Percentiles rank a stretch among this genome's conserved stretches.
These are phyloP conservation scores for Trimorus sp. DNA, from an alignment of 2,888 invertebrate species.

Conservation along the genomic window DNA sequence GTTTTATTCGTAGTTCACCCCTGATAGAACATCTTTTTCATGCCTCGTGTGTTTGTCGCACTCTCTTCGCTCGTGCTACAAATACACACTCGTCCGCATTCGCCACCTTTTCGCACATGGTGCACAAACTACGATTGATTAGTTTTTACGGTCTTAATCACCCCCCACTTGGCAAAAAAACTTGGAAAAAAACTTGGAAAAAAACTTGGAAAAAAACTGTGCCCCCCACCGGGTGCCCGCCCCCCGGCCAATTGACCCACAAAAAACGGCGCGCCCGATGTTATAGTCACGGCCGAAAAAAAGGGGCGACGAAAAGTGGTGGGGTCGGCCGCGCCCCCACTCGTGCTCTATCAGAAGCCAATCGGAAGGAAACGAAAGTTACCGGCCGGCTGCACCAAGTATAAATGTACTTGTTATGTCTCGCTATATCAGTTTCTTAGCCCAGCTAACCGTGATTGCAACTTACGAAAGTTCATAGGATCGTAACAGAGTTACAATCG, in stretches of 20 bases:
- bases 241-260: slow-evolving; percentile 30
- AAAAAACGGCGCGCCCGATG: slow-evolving; percentile 10
- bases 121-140: too few species aligned
- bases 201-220: too few species aligned
- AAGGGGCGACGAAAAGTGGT: slow-evolving; percentile 42
- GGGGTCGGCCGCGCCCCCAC: slow-evolving; percentile 67
- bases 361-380: slow-evolving; percentile 76
- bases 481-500: slow-evolving; percentile 18
- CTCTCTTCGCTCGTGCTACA: too few species aligned
- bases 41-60: too few species aligned
- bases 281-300: slow-evolving; percentile 31
- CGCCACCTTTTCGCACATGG: too few species aligned
- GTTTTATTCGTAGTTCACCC: too few species aligned
- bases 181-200: too few species aligned
- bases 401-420: slow-evolving; percentile 76
- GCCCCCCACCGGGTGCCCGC: too few species aligned
- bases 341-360: slow-evolving; percentile 72
- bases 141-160: too few species aligned
- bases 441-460: slow-evolving; percentile 48
- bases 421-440: slow-evolving; percentile 65
- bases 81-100: too few species aligned
- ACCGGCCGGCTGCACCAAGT: slow-evolving; percentile 79
- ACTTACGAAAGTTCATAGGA: slow-evolving; percentile 44
- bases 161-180: too few species aligned
- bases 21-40: too few species aligned